Percentiles rank a stretch among this genome's conserved stretches.
Conservation (phyloP, 2,113 vertebrate species). For the Rhinolophus sinicus region DNA sequence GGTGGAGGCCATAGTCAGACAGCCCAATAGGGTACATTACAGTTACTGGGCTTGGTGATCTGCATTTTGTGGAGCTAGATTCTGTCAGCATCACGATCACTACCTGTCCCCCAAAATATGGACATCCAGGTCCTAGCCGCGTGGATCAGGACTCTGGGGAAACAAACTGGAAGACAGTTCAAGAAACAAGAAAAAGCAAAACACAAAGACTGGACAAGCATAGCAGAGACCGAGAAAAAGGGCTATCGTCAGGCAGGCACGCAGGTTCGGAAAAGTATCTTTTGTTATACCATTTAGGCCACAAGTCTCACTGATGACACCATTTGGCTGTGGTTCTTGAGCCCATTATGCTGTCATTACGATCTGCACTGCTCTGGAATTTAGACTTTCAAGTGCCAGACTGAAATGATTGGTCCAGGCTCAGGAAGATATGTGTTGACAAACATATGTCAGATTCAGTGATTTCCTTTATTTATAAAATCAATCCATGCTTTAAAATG, state of each 20-base stretch:
- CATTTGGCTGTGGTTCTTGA: neutral
- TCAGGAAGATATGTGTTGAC: neutral
- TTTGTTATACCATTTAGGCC: neutral
- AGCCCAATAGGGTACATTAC: neutral
- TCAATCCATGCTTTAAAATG: neutral
- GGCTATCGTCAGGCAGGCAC: neutral
- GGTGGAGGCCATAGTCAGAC: neutral
- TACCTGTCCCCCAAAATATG: neutral
- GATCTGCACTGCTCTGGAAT: neutral
- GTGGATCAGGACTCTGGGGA: neutral
- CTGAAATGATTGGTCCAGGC: neutral
- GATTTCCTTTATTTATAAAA: constrained; percentile 36
- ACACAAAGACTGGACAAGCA: neutral
- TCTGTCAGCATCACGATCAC: neutral
- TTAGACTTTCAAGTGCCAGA: neutral
- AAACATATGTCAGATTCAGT: neutral
- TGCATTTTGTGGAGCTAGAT: neutral
- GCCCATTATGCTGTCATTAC: neutral
- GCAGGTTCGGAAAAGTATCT: neutral
- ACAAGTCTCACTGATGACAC: neutral
- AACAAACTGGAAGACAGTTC: neutral
- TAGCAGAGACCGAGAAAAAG: neutral
- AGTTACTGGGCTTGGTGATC: neutral
- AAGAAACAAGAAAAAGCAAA: neutral
- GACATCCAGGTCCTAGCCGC: neutral